Evolutionary conservation across 2,888 invertebrate species (phyloP), one percentile per base, ranked within the genome.

Genomic region (Lordiphosa fenestrarum): DNA sequence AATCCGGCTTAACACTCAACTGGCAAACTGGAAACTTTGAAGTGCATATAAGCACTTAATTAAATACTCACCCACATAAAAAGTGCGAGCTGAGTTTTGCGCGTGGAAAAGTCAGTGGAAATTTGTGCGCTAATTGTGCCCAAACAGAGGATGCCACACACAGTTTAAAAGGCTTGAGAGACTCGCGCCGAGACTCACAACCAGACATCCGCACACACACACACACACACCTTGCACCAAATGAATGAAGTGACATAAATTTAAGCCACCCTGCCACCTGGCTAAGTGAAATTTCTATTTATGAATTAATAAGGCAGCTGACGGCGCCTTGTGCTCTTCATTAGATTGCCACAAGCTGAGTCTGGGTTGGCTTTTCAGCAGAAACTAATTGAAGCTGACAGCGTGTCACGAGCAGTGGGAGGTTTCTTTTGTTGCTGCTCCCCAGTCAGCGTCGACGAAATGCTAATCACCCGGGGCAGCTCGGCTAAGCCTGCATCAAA

Each of bases 371-470:
- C 36, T 36, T 39, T 42, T 21, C 46, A 38, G 56, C 65, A 41
- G 49, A 48, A 71, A 80, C 81, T 81, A 85, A 81, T 81, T 81
- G 84, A 85, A 80, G 71, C 54, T 69, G 80, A 76, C 84, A 66
- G 63, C 60, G 58, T 69, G 66, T 58, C 66, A 41, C 61, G 53
- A 46, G 61, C 75, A 41, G 48, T 41, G 46, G 23, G 52, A 58
- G 41, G 58, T 49, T 50, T 13, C 47, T 53, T 53, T 54, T 68
- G 55, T 48, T 50, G 37, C 6, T 23, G 23, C 5, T 0, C 5
- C 23, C 23, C 23, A 23, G 23, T 6, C 23, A 25, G 25, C 1
- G 25, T 25, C 25, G 23, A 15, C 37, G n/a, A 42, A 49, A 38
- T 56, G 53, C 60, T 55, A 66, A 44, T 53, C 57, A 63, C 51